Conservation (phyloP, 2,797 vertebrate species). For the Syndactyla subalaris region DNA sequence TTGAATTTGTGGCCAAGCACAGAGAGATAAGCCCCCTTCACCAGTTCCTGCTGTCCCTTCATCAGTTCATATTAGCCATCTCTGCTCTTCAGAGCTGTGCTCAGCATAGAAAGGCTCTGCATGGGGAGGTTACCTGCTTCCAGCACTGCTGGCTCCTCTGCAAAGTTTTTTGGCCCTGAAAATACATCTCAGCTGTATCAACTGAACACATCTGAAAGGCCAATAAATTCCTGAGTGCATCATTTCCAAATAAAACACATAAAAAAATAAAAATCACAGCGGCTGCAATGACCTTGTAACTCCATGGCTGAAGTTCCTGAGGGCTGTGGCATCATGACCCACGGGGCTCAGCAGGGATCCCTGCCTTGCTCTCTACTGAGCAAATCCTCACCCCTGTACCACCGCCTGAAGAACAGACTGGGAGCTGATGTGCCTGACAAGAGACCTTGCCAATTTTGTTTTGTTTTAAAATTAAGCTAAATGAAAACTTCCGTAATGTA, state of each 20-base stretch:
- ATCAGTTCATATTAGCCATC: neutral
- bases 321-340: neutral
- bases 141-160: neutral
- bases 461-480: constrained; percentile 42
- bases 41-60: neutral
- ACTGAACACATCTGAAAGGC: neutral
- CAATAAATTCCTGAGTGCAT: neutral
- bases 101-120: neutral
- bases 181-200: neutral
- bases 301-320: fast-evolving
- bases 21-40: neutral
- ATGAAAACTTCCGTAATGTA: constrained; percentile 31
- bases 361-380: neutral
- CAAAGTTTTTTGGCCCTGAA: neutral
- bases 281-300: neutral
- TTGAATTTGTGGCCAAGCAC: neutral
- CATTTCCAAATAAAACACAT: neutral
- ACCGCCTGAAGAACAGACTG: neutral
- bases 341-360: neutral
- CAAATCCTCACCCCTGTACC: neutral
- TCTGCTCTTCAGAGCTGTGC: neutral
- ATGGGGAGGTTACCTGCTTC: neutral
- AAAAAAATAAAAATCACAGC: neutral
- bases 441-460: neutral
- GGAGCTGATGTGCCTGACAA: neutral